Conservation (phyloP, 1,140 invertebrate species). For the Drosophila triauraria region DNA sequence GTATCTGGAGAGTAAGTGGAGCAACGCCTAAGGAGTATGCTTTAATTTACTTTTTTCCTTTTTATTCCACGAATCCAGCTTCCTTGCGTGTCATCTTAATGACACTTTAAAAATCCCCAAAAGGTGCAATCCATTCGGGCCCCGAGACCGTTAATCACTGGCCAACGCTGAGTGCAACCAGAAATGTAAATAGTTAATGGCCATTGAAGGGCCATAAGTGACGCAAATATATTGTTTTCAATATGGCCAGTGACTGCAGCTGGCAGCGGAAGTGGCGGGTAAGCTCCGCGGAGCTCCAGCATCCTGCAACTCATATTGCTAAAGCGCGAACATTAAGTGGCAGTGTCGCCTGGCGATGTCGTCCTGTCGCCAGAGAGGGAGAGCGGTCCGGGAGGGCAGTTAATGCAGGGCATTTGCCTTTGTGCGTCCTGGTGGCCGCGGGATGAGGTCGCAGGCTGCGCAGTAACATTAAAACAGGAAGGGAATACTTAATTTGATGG, state of each 20-base stretch:
- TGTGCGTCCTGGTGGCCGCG: background rate
- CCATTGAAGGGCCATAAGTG: slow-evolving; percentile 50
- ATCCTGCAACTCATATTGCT: slow-evolving; percentile 59
- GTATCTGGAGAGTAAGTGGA: slow-evolving; percentile 50
- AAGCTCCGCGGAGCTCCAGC: slow-evolving; percentile 1
- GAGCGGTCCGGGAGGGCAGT: slow-evolving; percentile 13
- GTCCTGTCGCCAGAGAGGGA: slow-evolving; percentile 27
- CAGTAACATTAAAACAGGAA: slow-evolving; percentile 44
- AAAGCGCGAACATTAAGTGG: slow-evolving; percentile 77
- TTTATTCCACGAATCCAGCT: background rate
- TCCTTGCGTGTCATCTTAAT: slow-evolving; percentile 28
- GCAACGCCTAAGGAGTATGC: slow-evolving; percentile 67
- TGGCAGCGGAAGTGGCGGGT: slow-evolving; percentile 14
- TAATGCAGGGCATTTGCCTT: slow-evolving; percentile 38
- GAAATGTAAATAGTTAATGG: slow-evolving; percentile 55
- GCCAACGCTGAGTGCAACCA: slow-evolving; percentile 25
- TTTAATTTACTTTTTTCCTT: slow-evolving; percentile 70
- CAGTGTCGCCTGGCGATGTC: slow-evolving; percentile 58
- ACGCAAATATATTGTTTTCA: slow-evolving; percentile 71
- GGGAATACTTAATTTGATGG: slow-evolving; percentile 16
- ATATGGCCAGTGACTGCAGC: slow-evolving; percentile 51
- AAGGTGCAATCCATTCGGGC: slow-evolving; percentile 36
- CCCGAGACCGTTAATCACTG: slow-evolving; percentile 20
- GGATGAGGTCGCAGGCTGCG: background rate
- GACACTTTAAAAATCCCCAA: slow-evolving; percentile 45